phyloP scores from a whole-genome alignment of 2,888 invertebrate genomes.

The Synergus itoensis region DNA sequence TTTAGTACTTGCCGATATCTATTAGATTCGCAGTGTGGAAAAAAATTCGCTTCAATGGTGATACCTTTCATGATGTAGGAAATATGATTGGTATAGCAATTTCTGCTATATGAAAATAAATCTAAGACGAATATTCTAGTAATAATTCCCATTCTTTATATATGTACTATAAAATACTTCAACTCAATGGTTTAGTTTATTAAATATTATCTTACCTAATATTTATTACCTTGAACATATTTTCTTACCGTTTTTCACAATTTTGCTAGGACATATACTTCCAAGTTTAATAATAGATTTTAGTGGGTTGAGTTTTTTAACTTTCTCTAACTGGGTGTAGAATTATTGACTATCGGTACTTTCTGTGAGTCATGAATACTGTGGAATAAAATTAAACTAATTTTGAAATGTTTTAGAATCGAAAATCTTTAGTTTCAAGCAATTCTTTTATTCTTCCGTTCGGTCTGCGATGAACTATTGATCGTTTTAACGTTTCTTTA shows the following conservation, averaged over 20 bases:
- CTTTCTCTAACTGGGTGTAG: slow-evolving; percentile 18
- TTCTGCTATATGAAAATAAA: not conserved
- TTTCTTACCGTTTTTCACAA: no score
- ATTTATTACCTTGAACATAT: no score
- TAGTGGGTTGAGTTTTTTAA: not conserved
- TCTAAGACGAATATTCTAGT: not conserved
- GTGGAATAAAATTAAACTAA: not conserved
- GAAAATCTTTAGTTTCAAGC: not conserved
- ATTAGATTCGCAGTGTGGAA: not conserved
- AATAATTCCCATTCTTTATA: no score
- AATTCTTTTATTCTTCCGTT: not conserved
- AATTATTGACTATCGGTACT: slow-evolving; percentile 1
- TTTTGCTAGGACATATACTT: no score
- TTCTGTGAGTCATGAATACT: slow-evolving; percentile 9
- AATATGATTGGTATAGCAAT: not conserved
- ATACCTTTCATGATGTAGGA: no score
- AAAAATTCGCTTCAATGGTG: not conserved
- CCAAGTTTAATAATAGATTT: not conserved
- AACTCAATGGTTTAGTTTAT: no score
- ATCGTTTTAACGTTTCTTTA: not conserved
- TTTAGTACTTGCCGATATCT: slow-evolving; percentile 3
- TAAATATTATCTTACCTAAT: no score
- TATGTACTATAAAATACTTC: no score
- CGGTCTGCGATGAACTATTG: not conserved
- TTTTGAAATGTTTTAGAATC: not conserved